A percentile compares a stretch with the other conserved stretches of the same genome.
Conservation (phyloP, 2,797 vertebrate species). For the Gobio occitaniae region DNA sequence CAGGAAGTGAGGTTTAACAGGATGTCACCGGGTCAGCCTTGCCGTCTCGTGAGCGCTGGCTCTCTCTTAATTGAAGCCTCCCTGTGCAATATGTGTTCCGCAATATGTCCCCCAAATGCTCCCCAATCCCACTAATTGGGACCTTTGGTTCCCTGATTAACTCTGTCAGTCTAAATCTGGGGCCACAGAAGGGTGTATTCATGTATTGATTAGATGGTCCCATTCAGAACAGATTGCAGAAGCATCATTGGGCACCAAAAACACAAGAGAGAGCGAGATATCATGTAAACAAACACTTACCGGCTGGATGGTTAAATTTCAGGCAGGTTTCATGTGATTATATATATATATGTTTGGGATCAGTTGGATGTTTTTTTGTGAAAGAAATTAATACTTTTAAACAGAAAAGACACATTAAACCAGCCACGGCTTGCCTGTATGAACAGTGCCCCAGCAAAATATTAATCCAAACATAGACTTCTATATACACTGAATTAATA, state of each 20-base stretch:
- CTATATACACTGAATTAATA: too few relatives aligned
- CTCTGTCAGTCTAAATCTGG: conserved; percentile 69
- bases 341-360: too few relatives aligned
- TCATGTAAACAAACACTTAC: neutral
- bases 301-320: neutral
- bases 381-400: neutral
- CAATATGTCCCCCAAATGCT: conserved; percentile 75
- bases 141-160: conserved; percentile 81
- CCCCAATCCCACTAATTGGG: conserved; percentile 79
- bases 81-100: conserved; percentile 76
- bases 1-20: conserved; percentile 63
- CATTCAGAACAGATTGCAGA: conserved; percentile 18
- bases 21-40: conserved; percentile 72
- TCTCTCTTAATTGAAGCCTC: conserved; percentile 78
- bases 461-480: too few relatives aligned
- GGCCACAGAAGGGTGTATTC: conserved; percentile 69
- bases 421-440: too few relatives aligned
- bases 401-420: neutral
- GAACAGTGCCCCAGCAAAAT: too few relatives aligned
- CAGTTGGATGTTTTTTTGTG: neutral
- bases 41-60: conserved; percentile 70
- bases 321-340: neutral
- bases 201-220: conserved; percentile 71
- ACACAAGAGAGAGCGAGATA: neutral
- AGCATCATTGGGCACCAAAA: neutral